Percentiles rank a stretch among this genome's conserved stretches.
phyloP scores from a whole-genome alignment of 2,888 invertebrate species.

The Himalopsyche kuldschensis region DNA sequence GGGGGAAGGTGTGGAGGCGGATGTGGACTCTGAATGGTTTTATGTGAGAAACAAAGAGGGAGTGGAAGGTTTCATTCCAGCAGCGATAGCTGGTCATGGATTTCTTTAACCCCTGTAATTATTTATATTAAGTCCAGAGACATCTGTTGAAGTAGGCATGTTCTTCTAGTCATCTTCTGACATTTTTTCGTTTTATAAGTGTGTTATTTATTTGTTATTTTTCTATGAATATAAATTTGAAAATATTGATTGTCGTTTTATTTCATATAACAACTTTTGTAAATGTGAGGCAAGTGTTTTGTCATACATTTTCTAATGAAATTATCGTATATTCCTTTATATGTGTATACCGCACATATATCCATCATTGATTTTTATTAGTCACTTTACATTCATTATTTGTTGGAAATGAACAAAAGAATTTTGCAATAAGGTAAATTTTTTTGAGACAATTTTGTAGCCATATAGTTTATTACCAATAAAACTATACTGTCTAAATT shows the following conservation, averaged over 20 bases:
- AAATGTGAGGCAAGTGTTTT: too few relatives aligned
- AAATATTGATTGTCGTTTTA: not conserved
- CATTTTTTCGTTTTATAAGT: not conserved
- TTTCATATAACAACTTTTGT: too few relatives aligned
- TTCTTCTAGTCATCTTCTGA: not conserved
- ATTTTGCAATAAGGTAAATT: too few relatives aligned
- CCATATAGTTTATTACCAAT: too few relatives aligned
- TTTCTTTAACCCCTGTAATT: slow-evolving; percentile 59
- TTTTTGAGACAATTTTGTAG: too few relatives aligned
- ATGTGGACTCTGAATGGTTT: slow-evolving; percentile 73
- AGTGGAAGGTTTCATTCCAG: slow-evolving; percentile 75
- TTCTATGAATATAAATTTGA: not conserved
- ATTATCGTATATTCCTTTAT: too few relatives aligned
- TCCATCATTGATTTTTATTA: too few relatives aligned
- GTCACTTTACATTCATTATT: too few relatives aligned
- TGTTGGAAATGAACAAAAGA: too few relatives aligned
- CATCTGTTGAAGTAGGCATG: not conserved
- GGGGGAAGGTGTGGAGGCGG: slow-evolving; percentile 49
- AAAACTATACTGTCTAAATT: too few relatives aligned
- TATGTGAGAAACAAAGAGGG: slow-evolving; percentile 73
- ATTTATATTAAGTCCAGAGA: not conserved
- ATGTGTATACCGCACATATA: too few relatives aligned
- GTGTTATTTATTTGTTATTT: not conserved
- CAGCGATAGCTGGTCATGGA: slow-evolving; percentile 76
- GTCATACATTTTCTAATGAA: too few relatives aligned